Evolutionary conservation across 2,888 invertebrate genomes (phyloP).

Genomic region (Muschampia staudingeri): DNA sequence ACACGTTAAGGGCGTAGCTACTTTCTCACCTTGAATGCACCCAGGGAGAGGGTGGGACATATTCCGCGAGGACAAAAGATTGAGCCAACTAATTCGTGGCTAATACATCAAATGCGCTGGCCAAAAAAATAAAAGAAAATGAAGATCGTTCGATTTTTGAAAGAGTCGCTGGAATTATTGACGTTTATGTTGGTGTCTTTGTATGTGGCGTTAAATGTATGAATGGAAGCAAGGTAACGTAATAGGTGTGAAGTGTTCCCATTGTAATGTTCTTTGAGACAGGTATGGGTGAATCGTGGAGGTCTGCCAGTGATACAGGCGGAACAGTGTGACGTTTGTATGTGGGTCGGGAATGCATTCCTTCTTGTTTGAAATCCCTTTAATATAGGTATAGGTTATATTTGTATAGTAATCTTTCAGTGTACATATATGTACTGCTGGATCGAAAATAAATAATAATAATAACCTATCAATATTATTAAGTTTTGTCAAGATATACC

Average conservation of each 20-base stretch:
- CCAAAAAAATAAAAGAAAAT: slow-evolving; percentile 77
- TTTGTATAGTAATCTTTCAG: not conserved
- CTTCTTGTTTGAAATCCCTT: slow-evolving; percentile 18
- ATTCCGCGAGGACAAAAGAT: slow-evolving; percentile 78
- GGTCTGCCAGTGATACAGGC: slow-evolving; percentile 75
- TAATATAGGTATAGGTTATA: not conserved
- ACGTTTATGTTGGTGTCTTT: slow-evolving; percentile 88
- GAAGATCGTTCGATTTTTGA: slow-evolving; percentile 70
- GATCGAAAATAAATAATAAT: too few relatives aligned
- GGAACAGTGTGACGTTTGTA: slow-evolving; percentile 67
- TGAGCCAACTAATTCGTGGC: slow-evolving; percentile 88
- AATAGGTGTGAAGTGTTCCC: slow-evolving; percentile 90
- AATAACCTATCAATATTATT: too few relatives aligned
- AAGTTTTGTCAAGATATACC: too few relatives aligned
- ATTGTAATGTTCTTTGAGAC: slow-evolving; percentile 81
- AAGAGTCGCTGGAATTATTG: slow-evolving; percentile 83
- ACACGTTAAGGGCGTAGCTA: slow-evolving; percentile 87
- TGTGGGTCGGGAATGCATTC: slow-evolving; percentile 24
- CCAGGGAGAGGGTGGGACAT: slow-evolving; percentile 76
- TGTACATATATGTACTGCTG: too few relatives aligned
- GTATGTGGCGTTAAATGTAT: slow-evolving; percentile 87
- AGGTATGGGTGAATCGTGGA: slow-evolving; percentile 78
- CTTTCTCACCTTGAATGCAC: slow-evolving; percentile 86
- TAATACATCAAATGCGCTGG: slow-evolving; percentile 84
- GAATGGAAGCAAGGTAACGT: slow-evolving; percentile 86